phyloP scores from a whole-genome alignment of 2,113 vertebrate genomes.

The Capreolus pygargus region DNA sequence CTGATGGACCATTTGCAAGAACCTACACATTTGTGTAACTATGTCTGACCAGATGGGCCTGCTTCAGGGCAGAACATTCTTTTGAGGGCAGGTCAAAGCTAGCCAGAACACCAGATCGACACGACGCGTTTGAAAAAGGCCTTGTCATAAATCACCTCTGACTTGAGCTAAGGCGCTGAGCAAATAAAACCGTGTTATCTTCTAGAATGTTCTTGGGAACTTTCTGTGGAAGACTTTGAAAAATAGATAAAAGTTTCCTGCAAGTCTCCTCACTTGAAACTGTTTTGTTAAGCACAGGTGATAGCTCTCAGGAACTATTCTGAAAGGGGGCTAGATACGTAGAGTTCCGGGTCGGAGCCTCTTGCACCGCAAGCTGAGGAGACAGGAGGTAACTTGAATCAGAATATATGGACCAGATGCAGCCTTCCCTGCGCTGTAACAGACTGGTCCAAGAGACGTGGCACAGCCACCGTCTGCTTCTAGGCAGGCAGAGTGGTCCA shows the following conservation, averaged over 20 bases:
- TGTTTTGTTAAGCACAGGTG: not conserved
- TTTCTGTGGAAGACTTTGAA: slow-evolving; percentile 38
- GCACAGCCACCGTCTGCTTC: slow-evolving; percentile 43
- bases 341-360: slow-evolving; percentile 27
- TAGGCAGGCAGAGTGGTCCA: slow-evolving; percentile 36
- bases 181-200: not conserved
- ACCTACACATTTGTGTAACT: not conserved
- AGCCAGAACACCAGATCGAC: slow-evolving; percentile 12
- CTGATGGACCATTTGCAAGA: not conserved
- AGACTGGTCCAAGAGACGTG: slow-evolving; percentile 29
- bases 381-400: not conserved
- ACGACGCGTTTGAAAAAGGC: slow-evolving; percentile 12
- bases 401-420: not conserved
- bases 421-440: not conserved
- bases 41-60: not conserved
- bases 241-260: not conserved
- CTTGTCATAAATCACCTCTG: slow-evolving; percentile 20
- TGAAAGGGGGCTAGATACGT: not conserved
- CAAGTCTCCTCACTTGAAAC: not conserved
- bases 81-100: not conserved
- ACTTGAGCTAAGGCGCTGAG: slow-evolving; percentile 5
- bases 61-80: not conserved
- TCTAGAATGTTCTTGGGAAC: slow-evolving; percentile 47
- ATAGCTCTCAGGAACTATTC: not conserved
- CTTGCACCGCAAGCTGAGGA: not conserved